phyloP scores from a whole-genome alignment of 1,140 invertebrate species.

The Eulimnadia texana region DNA sequence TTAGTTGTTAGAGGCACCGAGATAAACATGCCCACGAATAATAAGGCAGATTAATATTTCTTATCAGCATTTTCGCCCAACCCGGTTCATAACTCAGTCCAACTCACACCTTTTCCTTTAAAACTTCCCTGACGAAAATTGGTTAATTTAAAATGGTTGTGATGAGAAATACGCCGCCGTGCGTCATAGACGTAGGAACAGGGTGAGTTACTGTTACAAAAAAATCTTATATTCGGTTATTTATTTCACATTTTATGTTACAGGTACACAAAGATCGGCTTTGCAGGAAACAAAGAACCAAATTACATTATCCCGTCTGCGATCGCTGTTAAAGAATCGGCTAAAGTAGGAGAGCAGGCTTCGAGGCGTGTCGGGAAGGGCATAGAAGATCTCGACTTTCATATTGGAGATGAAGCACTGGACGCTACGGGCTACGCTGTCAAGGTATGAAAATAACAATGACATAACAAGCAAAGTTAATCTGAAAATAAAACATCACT shows the following conservation, averaged over 20 bases:
- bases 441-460: constrained; percentile 59
- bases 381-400: constrained; percentile 95
- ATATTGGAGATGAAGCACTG: constrained; percentile 93
- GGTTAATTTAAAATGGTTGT: constrained; percentile 61
- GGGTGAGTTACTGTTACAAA: constrained; percentile 56
- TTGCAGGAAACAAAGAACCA: constrained; percentile 97
- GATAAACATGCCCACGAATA: too few species aligned
- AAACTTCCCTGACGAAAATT: background rate
- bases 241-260: too few species aligned
- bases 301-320: constrained; percentile 98
- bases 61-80: too few species aligned
- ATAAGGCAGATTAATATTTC: too few species aligned
- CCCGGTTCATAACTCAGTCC: background rate
- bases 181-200: constrained; percentile 97
- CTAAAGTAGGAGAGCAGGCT: constrained; percentile 85
- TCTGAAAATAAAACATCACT: too few species aligned
- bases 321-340: constrained; percentile 89
- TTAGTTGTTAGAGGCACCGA: too few species aligned
- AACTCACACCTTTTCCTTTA: background rate
- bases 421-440: constrained; percentile 87
- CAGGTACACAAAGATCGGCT: constrained; percentile 96
- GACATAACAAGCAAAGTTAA: too few species aligned
- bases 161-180: constrained; percentile 85
- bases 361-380: constrained; percentile 79
- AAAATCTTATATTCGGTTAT: too few species aligned